phyloP scores from a whole-genome alignment of 2,888 invertebrate species.

The Venustoraphidia nigricollis region DNA sequence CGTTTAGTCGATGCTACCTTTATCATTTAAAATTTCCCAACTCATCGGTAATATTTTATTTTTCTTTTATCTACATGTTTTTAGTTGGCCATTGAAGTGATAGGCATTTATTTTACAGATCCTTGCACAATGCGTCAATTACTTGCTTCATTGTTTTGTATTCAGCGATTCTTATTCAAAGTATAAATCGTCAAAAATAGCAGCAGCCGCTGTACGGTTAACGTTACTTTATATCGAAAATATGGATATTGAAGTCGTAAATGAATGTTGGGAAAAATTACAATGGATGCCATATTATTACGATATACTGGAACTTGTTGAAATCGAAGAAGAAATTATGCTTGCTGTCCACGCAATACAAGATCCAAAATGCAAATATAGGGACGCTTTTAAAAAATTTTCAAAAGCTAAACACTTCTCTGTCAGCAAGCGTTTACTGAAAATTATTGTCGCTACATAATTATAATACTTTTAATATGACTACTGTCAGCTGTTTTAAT shows the following conservation, averaged over 20 bases:
- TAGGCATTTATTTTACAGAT: conserved; percentile 3
- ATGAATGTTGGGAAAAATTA: conserved; percentile 1
- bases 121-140: conserved; percentile 1
- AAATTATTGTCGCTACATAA: conserved; percentile 6
- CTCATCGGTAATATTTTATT: too few species aligned
- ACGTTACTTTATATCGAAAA: conserved; percentile 1
- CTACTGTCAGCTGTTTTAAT: too few species aligned
- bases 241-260: not conserved
- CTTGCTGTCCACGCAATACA: conserved; percentile 8
- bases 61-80: too few species aligned
- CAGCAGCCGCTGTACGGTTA: conserved; percentile 8
- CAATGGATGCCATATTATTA: conserved; percentile 2
- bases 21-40: too few species aligned
- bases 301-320: not conserved
- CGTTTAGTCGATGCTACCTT: too few species aligned
- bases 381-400: conserved; percentile 8
- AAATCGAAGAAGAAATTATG: conserved; percentile 5
- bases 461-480: too few species aligned
- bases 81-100: not conserved
- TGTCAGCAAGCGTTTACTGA: conserved; percentile 6
- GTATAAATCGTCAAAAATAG: conserved; percentile 4
- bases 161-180: conserved; percentile 5
- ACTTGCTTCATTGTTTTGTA: conserved; percentile 8
- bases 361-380: conserved; percentile 6
- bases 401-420: conserved; percentile 1